phyloP scores from a whole-genome alignment of 2,888 invertebrate genomes.

The Diplolepis rosae region DNA sequence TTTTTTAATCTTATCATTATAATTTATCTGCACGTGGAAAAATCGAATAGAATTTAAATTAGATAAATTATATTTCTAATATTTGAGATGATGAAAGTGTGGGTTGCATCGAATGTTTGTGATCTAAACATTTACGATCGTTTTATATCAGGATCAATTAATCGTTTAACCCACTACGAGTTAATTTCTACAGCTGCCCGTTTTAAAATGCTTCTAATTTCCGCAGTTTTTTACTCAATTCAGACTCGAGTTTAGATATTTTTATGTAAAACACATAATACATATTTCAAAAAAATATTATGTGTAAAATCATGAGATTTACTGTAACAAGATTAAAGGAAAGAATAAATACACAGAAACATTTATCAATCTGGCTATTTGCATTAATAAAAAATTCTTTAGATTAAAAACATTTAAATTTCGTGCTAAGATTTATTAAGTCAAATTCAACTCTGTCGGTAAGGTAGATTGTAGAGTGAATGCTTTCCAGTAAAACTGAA shows the following conservation, averaged over 20 bases:
- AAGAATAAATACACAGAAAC: too few relatives aligned
- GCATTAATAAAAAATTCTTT: too few relatives aligned
- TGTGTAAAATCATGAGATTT: too few relatives aligned
- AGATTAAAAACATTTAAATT: not conserved
- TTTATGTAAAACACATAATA: not conserved
- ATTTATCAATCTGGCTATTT: too few relatives aligned
- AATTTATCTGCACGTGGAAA: not conserved
- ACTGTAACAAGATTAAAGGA: too few relatives aligned
- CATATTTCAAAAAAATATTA: not conserved
- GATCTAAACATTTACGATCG: constrained; percentile 4
- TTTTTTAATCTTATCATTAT: not conserved
- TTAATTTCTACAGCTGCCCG: not conserved
- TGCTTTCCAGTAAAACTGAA: not conserved
- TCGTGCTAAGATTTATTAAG: not conserved
- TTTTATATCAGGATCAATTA: constrained; percentile 59
- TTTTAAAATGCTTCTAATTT: constrained; percentile 20
- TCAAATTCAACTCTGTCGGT: not conserved
- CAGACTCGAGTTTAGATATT: too few relatives aligned
- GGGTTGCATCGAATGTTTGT: not conserved
- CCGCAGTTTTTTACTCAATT: not conserved
- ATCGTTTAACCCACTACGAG: constrained; percentile 55
- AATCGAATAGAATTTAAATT: not conserved
- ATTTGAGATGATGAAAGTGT: not conserved
- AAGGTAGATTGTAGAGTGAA: not conserved
- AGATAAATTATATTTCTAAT: not conserved